Base-by-base conservation (phyloP, 2,888 invertebrate species). In the Chesias legatella region DNA sequence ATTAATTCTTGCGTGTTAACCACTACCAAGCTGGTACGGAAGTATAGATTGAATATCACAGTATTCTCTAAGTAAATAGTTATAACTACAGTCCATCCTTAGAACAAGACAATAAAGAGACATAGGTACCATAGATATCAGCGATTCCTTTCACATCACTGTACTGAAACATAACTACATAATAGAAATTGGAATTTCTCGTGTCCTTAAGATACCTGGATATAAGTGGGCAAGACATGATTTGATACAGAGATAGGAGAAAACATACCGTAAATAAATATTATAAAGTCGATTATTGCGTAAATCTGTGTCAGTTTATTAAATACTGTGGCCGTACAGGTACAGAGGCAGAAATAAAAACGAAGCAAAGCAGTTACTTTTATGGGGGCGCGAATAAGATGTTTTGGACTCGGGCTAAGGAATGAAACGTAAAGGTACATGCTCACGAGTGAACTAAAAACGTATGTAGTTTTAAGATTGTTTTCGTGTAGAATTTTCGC, bases 311-410 rank as follows among this genome's bases (percentile, higher is more conserved):
- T 54, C 55, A 74, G 84, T 85, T 86, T 86, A 86, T 86, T 86
- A 88, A 86, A 86, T 85, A 86, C 85, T 84, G 84, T 73, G 84
- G 81, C 83, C 81, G 84, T 83, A 77, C 85, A 85, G 85, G 85
- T 85, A 86, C 73, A 78, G 78, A 74, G 76, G 81, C 73, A 78
- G 84, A 85, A 84, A 88, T 86, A 86, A 86, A 88, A 86, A 86
- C 82, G 82, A 83, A 78, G 70, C 83, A 77, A 84, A 82, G 84
- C 84, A 85, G 88, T 88, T 86, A 86, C 88, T 85, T 88, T 86
- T 88, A 88, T 86, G 88, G 86, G 88, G 84, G 86, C 88, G 88
- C 82, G 88, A 88, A 88, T 86, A 88, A 88, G 86, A 86, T 86
- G 86, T 86, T 86, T 86, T 79, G 83, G 83, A 85, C 81, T 81